phyloP scores from a whole-genome alignment of 2,888 invertebrate genomes.

The Ctena decussata region DNA sequence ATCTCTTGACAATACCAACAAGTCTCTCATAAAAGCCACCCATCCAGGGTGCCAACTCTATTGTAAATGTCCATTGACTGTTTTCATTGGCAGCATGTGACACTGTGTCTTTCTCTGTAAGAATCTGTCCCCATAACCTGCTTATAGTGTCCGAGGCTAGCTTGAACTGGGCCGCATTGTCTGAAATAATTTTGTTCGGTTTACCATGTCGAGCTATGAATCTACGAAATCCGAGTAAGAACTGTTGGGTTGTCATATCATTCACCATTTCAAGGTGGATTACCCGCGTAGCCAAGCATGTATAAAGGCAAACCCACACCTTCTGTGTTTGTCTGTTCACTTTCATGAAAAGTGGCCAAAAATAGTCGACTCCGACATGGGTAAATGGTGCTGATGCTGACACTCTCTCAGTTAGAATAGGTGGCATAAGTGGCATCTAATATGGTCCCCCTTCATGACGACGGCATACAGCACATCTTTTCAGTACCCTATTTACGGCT shows the following conservation, averaged over 20 bases:
- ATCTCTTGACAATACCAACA: slow-evolving; percentile 41
- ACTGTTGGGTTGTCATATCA: slow-evolving; percentile 16
- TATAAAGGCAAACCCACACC: slow-evolving; percentile 26
- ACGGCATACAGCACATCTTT: slow-evolving; percentile 29
- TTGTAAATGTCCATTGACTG: no score
- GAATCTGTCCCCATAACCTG: neutral
- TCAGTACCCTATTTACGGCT: slow-evolving; percentile 22
- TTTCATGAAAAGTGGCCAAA: slow-evolving; percentile 14
- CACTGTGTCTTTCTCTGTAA: slow-evolving; percentile 16
- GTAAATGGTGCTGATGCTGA: slow-evolving; percentile 10
- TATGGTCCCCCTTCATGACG: slow-evolving; percentile 42
- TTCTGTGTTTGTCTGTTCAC: neutral
- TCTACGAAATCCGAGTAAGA: slow-evolving; percentile 14
- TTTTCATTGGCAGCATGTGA: slow-evolving; percentile 25
- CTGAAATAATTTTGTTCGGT: neutral
- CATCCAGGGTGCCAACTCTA: slow-evolving; percentile 53
- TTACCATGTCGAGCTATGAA: slow-evolving; percentile 1
- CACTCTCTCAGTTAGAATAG: slow-evolving; percentile 30
- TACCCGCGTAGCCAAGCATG: slow-evolving; percentile 10
- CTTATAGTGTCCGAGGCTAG: slow-evolving; percentile 1
- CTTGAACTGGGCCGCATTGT: slow-evolving; percentile 26
- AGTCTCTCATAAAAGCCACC: slow-evolving; percentile 51
- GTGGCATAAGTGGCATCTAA: slow-evolving; percentile 42
- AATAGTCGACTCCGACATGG: slow-evolving; percentile 8
- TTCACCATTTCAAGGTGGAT: slow-evolving; percentile 22